A percentile compares a stretch with the other conserved stretches of the same genome.
phyloP scores from a whole-genome alignment of 2,797 vertebrate species.

The Yasuhikotakia modesta region DNA sequence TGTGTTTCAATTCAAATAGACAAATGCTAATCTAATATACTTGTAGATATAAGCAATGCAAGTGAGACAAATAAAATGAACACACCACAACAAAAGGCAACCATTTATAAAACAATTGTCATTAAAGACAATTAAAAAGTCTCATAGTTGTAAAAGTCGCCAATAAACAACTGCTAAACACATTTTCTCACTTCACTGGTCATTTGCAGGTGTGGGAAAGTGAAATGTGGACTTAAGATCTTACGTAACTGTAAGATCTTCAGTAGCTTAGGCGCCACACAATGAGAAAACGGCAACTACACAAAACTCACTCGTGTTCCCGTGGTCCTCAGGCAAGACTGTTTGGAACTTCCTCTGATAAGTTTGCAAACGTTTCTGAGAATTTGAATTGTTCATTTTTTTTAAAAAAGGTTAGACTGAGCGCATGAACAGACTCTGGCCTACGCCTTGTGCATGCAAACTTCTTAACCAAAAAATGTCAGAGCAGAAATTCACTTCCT shows the following conservation, averaged over 20 bases:
- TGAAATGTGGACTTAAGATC: neutral
- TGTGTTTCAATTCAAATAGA: too few relatives aligned
- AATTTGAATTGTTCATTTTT: conserved; percentile 6
- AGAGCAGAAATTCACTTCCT: neutral
- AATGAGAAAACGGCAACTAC: neutral
- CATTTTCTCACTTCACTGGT: neutral
- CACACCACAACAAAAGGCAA: too few relatives aligned
- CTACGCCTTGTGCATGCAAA: neutral
- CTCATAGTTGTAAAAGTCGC: too few relatives aligned
- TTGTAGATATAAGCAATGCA: too few relatives aligned
- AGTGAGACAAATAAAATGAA: too few relatives aligned
- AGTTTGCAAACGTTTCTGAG: conserved; percentile 6
- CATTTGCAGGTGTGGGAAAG: neutral
- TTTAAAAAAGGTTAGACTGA: neutral
- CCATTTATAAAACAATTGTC: too few relatives aligned
- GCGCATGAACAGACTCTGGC: neutral
- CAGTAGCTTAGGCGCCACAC: neutral
- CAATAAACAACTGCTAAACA: too few relatives aligned
- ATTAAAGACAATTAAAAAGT: too few relatives aligned
- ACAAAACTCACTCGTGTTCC: conserved; percentile 29
- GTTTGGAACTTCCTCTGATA: conserved; percentile 6
- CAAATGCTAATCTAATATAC: neutral
- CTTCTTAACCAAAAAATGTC: neutral
- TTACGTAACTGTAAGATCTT: neutral
- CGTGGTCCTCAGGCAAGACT: neutral